Conservation (phyloP, 2,888 invertebrate species). For the Cheilosia impressa region DNA sequence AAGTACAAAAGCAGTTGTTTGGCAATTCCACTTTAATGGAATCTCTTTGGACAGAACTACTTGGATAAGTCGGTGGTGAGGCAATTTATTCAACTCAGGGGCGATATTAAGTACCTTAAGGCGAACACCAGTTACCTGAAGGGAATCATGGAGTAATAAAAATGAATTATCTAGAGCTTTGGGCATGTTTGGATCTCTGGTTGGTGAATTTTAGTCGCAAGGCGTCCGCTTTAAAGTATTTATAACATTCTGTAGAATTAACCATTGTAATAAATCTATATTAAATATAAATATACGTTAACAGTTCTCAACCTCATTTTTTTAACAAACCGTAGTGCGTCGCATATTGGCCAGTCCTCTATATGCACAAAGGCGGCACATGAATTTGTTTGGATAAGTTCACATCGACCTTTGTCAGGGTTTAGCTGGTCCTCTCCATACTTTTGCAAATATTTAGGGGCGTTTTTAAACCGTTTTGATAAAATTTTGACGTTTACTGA, state of each 20-base stretch:
- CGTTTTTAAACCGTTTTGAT: too few species aligned
- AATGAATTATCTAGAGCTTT: too few species aligned
- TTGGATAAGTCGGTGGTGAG: constrained; percentile 94
- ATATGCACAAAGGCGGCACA: too few species aligned
- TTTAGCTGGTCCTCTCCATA: too few species aligned
- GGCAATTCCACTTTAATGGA: background rate
- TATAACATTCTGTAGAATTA: background rate
- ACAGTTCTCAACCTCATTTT: too few species aligned
- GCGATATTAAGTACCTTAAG: constrained; percentile 94
- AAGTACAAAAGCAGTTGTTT: constrained; percentile 80
- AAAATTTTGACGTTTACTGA: too few species aligned
- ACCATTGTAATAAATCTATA: background rate
- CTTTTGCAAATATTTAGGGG: too few species aligned
- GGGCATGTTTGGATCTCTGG: background rate
- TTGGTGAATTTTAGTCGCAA: background rate
- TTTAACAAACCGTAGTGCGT: too few species aligned
- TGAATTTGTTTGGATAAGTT: too few species aligned
- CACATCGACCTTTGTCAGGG: too few species aligned
- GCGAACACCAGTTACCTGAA: constrained; percentile 88
- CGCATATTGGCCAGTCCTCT: too few species aligned
- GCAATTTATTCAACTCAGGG: constrained; percentile 96
- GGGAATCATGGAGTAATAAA: constrained; percentile 84
- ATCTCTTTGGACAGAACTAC: constrained; percentile 88
- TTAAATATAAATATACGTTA: too few species aligned
- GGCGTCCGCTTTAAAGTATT: background rate